Percentiles rank a stretch among this genome's conserved stretches.
Evolutionary conservation across 2,113 vertebrate genomes (phyloP).

Genomic region (Oryzias javanicus): DNA sequence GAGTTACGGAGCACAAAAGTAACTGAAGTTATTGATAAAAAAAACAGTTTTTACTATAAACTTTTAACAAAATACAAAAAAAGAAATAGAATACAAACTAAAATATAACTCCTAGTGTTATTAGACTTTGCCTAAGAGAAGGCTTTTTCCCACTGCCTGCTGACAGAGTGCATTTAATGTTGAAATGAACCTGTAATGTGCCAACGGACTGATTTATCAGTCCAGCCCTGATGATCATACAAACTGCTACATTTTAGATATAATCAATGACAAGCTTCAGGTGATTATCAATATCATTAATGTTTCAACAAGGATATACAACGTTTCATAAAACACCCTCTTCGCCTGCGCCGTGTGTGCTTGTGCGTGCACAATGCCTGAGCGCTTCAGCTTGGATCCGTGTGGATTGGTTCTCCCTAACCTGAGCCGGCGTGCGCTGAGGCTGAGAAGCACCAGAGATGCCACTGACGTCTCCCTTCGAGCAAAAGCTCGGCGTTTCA

Average conservation of each 20-base stretch:
- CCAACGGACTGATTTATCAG: slow-evolving; percentile 44
- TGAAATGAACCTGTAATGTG: slow-evolving; percentile 40
- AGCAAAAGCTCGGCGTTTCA: slow-evolving; percentile 69
- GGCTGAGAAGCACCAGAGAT: slow-evolving; percentile 58
- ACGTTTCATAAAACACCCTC: slow-evolving; percentile 34
- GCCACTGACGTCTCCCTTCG: slow-evolving; percentile 63
- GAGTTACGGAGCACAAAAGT: too few relatives aligned
- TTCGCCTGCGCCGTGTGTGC: slow-evolving; percentile 36
- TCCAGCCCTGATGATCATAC: slow-evolving; percentile 27
- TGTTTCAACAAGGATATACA: slow-evolving; percentile 43
- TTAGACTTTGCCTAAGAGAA: not conserved
- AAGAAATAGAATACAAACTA: not conserved
- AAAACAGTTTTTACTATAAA: slow-evolving; percentile 4
- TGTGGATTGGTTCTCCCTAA: slow-evolving; percentile 23
- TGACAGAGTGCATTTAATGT: slow-evolving; percentile 31
- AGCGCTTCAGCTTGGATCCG: slow-evolving; percentile 28
- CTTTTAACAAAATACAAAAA: not conserved
- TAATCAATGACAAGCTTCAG: slow-evolving; percentile 55
- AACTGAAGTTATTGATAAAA: too few relatives aligned
- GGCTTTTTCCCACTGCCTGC: not conserved
- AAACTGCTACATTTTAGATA: slow-evolving; percentile 40
- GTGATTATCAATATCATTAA: slow-evolving; percentile 62
- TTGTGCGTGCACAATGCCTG: slow-evolving; percentile 12
- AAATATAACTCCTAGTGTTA: not conserved
- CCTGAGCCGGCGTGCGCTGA: slow-evolving; percentile 15